Evolutionary conservation across 1,140 invertebrate genomes (phyloP), one percentile per base, ranked within the genome.

Genomic region (Cyclina sinensis): DNA sequence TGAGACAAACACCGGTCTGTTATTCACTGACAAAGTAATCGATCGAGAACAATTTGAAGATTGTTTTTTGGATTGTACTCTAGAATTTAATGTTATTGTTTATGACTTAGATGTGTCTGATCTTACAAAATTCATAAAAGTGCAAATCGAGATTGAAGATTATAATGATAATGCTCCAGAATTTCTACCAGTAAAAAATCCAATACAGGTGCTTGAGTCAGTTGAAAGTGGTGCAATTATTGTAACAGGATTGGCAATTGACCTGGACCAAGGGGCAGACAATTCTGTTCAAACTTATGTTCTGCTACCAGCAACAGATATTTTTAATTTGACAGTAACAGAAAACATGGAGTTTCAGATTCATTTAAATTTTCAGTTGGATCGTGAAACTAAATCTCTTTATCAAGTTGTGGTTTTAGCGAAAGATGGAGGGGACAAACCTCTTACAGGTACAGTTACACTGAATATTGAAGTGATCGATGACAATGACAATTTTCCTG

Each of bases 1-100:
- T 79, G 98, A 98, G 57, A 98, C 99, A 95, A 98, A 99, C 93
- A 97, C 98, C 1, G 97, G 98, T 3, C 97, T 99, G 27, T 43
- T 43, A n/a, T 96, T 98, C 68, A 92, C 91, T 0, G 39, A 37
- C 3, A 59, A 82, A 37, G 57, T 27, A 24, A 92, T 93, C 7
- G 91, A 93, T 70, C 54, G 92, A 12, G 92, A 93, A 88, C 27
- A n/a, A 14, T 89, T 91, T 21, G 89, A 88, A 32, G 30, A 83
- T 4, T 70, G 57, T 12, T 24, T 35, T 30, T 16, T 48, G 0
- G 80, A 83, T 14, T 93, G 92, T 74, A 18, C 48, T 21, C 27
- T 92, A 24, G 37, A 48, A 0, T 82, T 91, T 12, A 78, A 90
- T 32, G 84, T 93, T 21, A 82, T 65, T 18, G 90, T 93, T 0